Percentiles rank a stretch among this genome's conserved stretches.
phyloP scores from a whole-genome alignment of 2,888 invertebrate genomes.

The Agrilus biguttatus region DNA sequence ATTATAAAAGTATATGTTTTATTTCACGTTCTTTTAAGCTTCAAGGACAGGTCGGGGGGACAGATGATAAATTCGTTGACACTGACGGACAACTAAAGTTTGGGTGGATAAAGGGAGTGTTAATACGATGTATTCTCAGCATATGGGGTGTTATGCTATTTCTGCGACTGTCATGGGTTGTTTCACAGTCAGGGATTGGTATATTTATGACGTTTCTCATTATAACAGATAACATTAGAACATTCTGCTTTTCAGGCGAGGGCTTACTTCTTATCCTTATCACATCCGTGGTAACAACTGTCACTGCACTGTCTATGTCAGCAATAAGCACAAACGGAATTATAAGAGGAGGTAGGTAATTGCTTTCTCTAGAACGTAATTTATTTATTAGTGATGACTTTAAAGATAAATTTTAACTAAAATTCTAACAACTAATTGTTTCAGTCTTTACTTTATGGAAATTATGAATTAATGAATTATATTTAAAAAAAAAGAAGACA shows the following conservation, averaged over 20 bases:
- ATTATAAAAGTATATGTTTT: too few relatives aligned
- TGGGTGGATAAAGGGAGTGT: slow-evolving; percentile 94
- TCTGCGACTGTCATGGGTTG: slow-evolving; percentile 91
- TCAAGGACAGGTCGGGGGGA: slow-evolving; percentile 9
- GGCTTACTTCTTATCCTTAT: slow-evolving; percentile 63
- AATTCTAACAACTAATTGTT: too few relatives aligned
- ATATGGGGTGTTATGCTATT: slow-evolving; percentile 99
- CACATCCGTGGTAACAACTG: slow-evolving; percentile 72
- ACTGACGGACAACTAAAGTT: slow-evolving; percentile 61
- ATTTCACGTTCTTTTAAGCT: slow-evolving; percentile 4
- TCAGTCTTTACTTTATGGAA: too few relatives aligned
- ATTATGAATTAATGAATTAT: too few relatives aligned
- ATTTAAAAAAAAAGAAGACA: too few relatives aligned
- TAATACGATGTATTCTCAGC: slow-evolving; percentile 89
- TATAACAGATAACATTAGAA: neutral
- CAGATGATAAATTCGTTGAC: slow-evolving; percentile 17
- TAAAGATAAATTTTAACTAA: too few relatives aligned
- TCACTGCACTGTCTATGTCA: slow-evolving; percentile 92
- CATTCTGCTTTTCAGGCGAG: slow-evolving; percentile 41
- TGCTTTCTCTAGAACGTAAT: too few relatives aligned
- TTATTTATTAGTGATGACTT: too few relatives aligned
- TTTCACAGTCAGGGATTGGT: slow-evolving; percentile 86
- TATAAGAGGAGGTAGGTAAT: slow-evolving; percentile 73
- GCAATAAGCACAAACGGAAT: slow-evolving; percentile 97
- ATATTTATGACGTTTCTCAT: slow-evolving; percentile 21